Evolutionary conservation across 2,888 invertebrate genomes (phyloP).

Genomic region (Crepidodera aurea): DNA sequence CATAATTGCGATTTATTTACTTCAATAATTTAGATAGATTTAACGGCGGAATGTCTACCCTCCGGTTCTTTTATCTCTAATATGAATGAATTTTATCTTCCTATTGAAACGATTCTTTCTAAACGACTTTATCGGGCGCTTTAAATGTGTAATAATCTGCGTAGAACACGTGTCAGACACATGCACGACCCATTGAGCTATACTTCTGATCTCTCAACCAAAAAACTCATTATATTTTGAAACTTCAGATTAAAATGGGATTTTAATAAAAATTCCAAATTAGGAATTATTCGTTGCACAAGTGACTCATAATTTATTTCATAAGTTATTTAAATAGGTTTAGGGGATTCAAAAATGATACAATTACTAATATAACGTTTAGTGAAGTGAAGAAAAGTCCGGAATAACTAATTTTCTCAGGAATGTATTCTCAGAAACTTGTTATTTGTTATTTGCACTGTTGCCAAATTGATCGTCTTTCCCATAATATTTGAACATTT

Average conservation of each 20-base stretch:
- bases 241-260: slow-evolving; percentile 44
- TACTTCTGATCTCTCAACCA: slow-evolving; percentile 49
- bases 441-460: too few species aligned
- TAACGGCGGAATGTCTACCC: neutral
- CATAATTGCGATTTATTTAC: too few species aligned
- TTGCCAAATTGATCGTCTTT: too few species aligned
- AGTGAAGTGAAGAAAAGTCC: too few species aligned
- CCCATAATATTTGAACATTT: too few species aligned
- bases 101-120: neutral
- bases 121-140: slow-evolving; percentile 11
- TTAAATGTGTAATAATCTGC: slow-evolving; percentile 55
- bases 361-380: too few species aligned
- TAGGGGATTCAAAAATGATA: too few species aligned
- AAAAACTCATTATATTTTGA: slow-evolving; percentile 54
- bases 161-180: slow-evolving; percentile 51
- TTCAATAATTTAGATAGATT: neutral
- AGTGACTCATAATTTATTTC: neutral
- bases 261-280: slow-evolving; percentile 35
- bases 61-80: neutral
- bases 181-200: slow-evolving; percentile 43
- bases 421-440: too few species aligned
- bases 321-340: too few species aligned
- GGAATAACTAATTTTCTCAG: too few species aligned
- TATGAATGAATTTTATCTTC: neutral
- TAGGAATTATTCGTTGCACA: slow-evolving; percentile 11